Percentiles rank a stretch among this genome's conserved stretches.
Conservation (phyloP, 2,888 invertebrate genomes). For the Zygogramma bicolorata region DNA sequence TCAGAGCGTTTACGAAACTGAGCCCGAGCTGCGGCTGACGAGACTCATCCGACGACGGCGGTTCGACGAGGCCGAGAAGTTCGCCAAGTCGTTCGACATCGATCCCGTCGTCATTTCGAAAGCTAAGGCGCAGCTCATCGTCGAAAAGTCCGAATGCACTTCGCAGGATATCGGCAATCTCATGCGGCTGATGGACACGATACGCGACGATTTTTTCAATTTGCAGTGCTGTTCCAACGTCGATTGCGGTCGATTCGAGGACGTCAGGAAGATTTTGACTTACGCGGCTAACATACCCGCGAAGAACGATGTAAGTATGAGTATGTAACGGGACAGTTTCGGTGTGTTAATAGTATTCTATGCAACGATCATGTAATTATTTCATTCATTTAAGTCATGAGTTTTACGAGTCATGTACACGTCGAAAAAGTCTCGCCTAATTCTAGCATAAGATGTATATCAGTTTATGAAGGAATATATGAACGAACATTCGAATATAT, state of each 20-base stretch:
- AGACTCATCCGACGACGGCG: slow-evolving; percentile 65
- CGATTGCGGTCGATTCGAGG: slow-evolving; percentile 34
- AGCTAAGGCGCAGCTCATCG: slow-evolving; percentile 65
- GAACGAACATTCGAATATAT: too few species aligned
- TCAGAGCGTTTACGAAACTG: slow-evolving; percentile 64
- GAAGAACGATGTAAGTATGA: slow-evolving; percentile 25
- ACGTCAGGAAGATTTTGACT: slow-evolving; percentile 37
- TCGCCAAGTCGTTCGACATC: slow-evolving; percentile 65
- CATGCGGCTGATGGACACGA: slow-evolving; percentile 63
- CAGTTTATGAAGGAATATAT: too few species aligned
- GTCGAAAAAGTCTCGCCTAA: too few species aligned
- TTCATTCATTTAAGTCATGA: too few species aligned
- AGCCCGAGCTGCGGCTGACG: slow-evolving; percentile 66
- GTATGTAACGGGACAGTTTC: not conserved
- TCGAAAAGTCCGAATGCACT: slow-evolving; percentile 54
- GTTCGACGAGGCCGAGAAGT: slow-evolving; percentile 68
- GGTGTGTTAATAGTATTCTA: not conserved
- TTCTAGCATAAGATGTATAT: too few species aligned
- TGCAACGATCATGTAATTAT: too few species aligned
- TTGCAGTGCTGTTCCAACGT: slow-evolving; percentile 63
- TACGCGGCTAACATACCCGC: slow-evolving; percentile 37
- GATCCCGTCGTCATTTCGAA: slow-evolving; percentile 61
- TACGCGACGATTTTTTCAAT: slow-evolving; percentile 66
- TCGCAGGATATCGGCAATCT: slow-evolving; percentile 62
- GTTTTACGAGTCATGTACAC: too few species aligned